A percentile compares a stretch with the other conserved stretches of the same genome.
phyloP scores from a whole-genome alignment of 2,797 vertebrate species.

The Rachycentron canadum region DNA sequence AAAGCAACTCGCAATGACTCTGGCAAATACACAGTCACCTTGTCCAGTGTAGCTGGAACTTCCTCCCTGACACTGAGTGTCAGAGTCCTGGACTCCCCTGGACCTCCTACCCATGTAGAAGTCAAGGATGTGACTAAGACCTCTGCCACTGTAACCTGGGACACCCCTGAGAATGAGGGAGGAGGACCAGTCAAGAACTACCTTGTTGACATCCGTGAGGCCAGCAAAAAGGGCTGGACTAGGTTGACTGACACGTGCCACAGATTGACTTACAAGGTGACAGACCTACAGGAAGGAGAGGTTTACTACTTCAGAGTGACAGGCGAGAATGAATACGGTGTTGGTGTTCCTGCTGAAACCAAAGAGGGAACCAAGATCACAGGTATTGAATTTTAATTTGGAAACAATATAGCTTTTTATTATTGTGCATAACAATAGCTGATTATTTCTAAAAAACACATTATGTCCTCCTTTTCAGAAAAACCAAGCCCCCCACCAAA shows the following conservation, averaged over 20 bases:
- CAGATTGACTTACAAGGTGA: constrained; percentile 94
- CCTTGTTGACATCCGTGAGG: constrained; percentile 95
- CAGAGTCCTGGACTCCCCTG: constrained; percentile 97
- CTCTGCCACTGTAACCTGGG: constrained; percentile 93
- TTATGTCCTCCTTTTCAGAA: constrained; percentile 84
- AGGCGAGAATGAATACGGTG: constrained; percentile 96
- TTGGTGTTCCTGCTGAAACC: constrained; percentile 91
- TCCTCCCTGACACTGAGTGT: constrained; percentile 92
- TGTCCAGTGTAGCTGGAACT: constrained; percentile 93
- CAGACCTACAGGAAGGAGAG: constrained; percentile 91
- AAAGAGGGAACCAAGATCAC: constrained; percentile 97
- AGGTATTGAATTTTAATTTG: constrained; percentile 86
- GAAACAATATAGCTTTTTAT: neutral
- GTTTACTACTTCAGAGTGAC: constrained; percentile 96
- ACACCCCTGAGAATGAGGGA: constrained; percentile 97
- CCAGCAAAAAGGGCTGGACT: constrained; percentile 98
- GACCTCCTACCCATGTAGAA: constrained; percentile 88
- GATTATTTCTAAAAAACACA: constrained; percentile 14
- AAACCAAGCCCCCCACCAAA: constrained; percentile 97
- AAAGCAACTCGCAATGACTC: constrained; percentile 96
- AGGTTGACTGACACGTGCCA: constrained; percentile 93
- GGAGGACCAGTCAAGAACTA: constrained; percentile 98
- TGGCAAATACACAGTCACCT: constrained; percentile 95
- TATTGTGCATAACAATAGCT: neutral
- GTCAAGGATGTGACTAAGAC: constrained; percentile 94